Percentiles rank a stretch among this genome's conserved stretches.
Evolutionary conservation across 2,888 invertebrate species (phyloP).

Genomic region (Melanostoma mellinum): DNA sequence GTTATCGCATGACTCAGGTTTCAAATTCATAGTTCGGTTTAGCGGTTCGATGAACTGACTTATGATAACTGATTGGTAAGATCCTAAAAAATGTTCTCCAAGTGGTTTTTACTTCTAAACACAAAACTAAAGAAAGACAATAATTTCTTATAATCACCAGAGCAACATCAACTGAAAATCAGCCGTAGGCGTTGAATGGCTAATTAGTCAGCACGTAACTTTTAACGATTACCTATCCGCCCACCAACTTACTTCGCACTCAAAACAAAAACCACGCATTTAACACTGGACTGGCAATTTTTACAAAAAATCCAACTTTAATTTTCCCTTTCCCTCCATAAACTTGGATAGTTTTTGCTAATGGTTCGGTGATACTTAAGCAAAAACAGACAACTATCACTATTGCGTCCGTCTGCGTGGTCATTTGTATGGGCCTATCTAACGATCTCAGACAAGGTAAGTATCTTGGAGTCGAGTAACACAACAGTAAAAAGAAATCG

Average conservation of each 20-base stretch:
- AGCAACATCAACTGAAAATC: constrained; percentile 22
- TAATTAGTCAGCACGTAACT: constrained; percentile 62
- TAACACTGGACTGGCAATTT: neutral
- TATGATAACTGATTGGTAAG: neutral
- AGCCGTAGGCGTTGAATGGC: constrained; percentile 49
- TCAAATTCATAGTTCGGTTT: constrained; percentile 28
- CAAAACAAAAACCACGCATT: neutral
- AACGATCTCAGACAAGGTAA: constrained; percentile 21
- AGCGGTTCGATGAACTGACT: neutral
- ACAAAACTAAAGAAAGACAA: neutral
- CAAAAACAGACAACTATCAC: constrained; percentile 9
- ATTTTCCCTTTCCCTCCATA: neutral
- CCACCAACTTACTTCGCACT: constrained; percentile 42
- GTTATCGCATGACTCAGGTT: constrained; percentile 19
- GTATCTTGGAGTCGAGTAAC: neutral
- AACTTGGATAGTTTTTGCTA: neutral
- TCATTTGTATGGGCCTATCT: constrained; percentile 30
- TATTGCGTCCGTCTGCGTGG: constrained; percentile 29
- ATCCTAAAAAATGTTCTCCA: neutral
- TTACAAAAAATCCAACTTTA: constrained; percentile 13
- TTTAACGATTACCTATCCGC: constrained; percentile 62
- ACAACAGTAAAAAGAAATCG: constrained; percentile 43
- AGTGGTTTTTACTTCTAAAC: neutral
- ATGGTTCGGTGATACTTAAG: constrained; percentile 25
- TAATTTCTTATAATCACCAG: constrained; percentile 22